Percentiles rank a stretch among this genome's conserved stretches.
These are phyloP conservation scores for Lindbergichthys nudifrons DNA, from an alignment of 2,797 vertebrate genomes.

Conservation along the genomic window DNA sequence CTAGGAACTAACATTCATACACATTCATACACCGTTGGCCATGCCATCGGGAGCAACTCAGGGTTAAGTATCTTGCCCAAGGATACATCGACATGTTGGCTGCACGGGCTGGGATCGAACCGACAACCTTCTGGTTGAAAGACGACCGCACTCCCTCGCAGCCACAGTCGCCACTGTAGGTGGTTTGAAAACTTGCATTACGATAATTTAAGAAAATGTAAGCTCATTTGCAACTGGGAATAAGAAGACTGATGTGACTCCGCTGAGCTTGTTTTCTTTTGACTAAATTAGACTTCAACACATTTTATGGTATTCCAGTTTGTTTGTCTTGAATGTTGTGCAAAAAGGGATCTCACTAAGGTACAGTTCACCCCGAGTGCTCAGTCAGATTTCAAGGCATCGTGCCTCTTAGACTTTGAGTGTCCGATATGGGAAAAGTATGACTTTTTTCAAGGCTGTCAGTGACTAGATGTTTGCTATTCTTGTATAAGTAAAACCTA, in stretches of 20 bases:
- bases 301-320: background rate
- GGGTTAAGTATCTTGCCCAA: too few relatives aligned
- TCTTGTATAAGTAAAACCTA: background rate
- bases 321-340: background rate
- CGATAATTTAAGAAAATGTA: too few relatives aligned
- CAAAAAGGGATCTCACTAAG: background rate
- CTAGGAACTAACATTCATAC: too few relatives aligned
- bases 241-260: background rate
- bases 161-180: too few relatives aligned
- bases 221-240: background rate
- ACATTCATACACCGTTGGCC: too few relatives aligned
- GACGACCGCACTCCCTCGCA: too few relatives aligned
- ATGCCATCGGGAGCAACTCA: too few relatives aligned
- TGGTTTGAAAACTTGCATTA: background rate
- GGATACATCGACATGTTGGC: too few relatives aligned
- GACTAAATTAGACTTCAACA: background rate
- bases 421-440: background rate
- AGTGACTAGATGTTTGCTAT: background rate
- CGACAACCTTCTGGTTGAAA: too few relatives aligned
- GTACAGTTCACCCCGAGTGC: background rate
- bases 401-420: constrained; percentile 2
- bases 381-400: background rate
- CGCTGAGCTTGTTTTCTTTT: too few relatives aligned
- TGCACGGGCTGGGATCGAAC: too few relatives aligned
- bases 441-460: background rate